phyloP scores from a whole-genome alignment of 2,888 invertebrate genomes.

The Xanthostigma xanthostigma region DNA sequence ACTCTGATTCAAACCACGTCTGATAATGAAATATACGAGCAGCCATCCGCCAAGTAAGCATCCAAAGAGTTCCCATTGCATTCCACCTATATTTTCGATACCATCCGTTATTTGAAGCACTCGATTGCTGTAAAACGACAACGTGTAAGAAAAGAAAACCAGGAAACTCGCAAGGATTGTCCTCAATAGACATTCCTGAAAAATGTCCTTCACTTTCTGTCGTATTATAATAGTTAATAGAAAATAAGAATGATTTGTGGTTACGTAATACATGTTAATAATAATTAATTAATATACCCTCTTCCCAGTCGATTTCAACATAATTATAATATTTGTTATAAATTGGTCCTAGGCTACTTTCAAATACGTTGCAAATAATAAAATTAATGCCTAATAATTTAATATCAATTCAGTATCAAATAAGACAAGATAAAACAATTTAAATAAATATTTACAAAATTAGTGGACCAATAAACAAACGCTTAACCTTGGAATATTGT shows the following conservation, averaged over 20 bases:
- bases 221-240: too few relatives aligned
- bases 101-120: slow-evolving; percentile 42
- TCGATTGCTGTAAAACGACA: slow-evolving; percentile 34
- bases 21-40: slow-evolving; percentile 52
- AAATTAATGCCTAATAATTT: too few relatives aligned
- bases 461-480: neutral
- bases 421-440: neutral
- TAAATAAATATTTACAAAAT: neutral
- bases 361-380: too few relatives aligned
- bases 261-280: too few relatives aligned
- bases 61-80: slow-evolving; percentile 52
- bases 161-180: neutral
- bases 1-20: slow-evolving; percentile 59
- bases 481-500: neutral
- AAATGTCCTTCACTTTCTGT: too few relatives aligned
- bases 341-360: too few relatives aligned
- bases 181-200: too few relatives aligned
- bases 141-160: neutral
- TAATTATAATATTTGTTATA: too few relatives aligned
- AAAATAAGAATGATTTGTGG: too few relatives aligned
- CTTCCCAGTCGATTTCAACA: too few relatives aligned
- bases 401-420: neutral
- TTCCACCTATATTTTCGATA: slow-evolving; percentile 43
- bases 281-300: too few relatives aligned
- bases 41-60: slow-evolving; percentile 51